Conservation (phyloP, 2,888 invertebrate species). For the Thera obeliscata region DNA sequence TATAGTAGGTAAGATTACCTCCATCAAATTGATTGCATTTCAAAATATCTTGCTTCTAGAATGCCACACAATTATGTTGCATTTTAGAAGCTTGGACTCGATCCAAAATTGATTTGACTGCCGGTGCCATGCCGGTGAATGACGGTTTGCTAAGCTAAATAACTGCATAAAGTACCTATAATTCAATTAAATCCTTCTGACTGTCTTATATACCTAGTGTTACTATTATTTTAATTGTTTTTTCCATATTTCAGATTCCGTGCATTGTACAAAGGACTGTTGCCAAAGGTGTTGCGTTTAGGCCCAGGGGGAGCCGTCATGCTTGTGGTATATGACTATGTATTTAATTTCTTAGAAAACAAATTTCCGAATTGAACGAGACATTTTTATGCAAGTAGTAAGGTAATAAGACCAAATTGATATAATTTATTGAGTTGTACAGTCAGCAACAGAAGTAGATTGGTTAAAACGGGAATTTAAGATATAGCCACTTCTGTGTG, state of each 20-base stretch:
- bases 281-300: conserved; percentile 95
- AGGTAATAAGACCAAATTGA: background rate
- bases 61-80: background rate
- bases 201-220: too few relatives aligned
- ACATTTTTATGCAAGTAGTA: background rate
- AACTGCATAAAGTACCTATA: too few relatives aligned
- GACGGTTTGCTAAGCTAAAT: too few relatives aligned
- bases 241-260: conserved; percentile 86
- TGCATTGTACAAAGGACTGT: conserved; percentile 95
- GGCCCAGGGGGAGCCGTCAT: conserved; percentile 98
- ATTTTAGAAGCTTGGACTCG: conserved; percentile 2
- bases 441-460: too few relatives aligned
- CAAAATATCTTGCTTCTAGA: too few relatives aligned
- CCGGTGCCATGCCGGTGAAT: too few relatives aligned
- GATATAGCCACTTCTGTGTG: too few relatives aligned
- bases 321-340: conserved; percentile 96
- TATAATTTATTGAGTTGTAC: background rate
- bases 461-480: too few relatives aligned
- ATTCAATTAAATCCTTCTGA: too few relatives aligned
- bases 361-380: conserved; percentile 51
- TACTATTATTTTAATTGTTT: background rate
- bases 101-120: background rate
- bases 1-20: too few relatives aligned
- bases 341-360: conserved; percentile 88
- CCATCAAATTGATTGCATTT: too few relatives aligned